phyloP scores from a whole-genome alignment of 2,888 invertebrate genomes.

The Parnassius apollo region DNA sequence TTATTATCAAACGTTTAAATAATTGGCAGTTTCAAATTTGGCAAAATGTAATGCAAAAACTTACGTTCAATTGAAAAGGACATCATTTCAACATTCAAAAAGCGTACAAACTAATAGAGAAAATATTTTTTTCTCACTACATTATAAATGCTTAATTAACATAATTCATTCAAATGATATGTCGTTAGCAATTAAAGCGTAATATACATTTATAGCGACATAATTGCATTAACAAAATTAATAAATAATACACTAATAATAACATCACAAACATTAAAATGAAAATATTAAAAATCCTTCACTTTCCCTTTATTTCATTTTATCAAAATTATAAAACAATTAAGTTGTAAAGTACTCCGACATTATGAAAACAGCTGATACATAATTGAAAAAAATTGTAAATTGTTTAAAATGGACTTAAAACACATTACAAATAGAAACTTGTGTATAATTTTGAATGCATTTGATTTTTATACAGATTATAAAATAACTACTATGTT shows the following conservation, averaged over 20 bases:
- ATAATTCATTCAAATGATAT: conserved; percentile 9
- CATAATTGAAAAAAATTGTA: background rate
- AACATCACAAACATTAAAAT: conserved; percentile 7
- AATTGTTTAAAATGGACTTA: background rate
- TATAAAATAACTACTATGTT: conserved; percentile 22
- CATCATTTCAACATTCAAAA: background rate
- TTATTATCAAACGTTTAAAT: conserved; percentile 40
- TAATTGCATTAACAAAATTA: conserved; percentile 10
- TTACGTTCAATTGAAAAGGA: conserved; percentile 28
- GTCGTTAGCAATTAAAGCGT: background rate
- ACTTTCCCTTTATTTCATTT: background rate
- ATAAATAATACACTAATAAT: conserved; percentile 9
- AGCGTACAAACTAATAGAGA: conserved; percentile 12
- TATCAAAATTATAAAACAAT: background rate
- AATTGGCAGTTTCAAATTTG: conserved; percentile 69
- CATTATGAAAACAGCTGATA: background rate
- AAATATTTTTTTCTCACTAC: conserved; percentile 8
- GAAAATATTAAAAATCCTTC: background rate
- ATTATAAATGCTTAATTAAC: conserved; percentile 8
- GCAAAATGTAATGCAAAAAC: conserved; percentile 41
- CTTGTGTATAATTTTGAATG: conserved; percentile 4
- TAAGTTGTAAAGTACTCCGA: background rate
- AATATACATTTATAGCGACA: background rate
- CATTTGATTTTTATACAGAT: conserved; percentile 8
- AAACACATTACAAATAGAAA: conserved; percentile 1